A percentile compares a stretch with the other conserved stretches of the same genome.
Conservation (phyloP, 2,113 vertebrate genomes). For the Campylorhamphus procurvoides region DNA sequence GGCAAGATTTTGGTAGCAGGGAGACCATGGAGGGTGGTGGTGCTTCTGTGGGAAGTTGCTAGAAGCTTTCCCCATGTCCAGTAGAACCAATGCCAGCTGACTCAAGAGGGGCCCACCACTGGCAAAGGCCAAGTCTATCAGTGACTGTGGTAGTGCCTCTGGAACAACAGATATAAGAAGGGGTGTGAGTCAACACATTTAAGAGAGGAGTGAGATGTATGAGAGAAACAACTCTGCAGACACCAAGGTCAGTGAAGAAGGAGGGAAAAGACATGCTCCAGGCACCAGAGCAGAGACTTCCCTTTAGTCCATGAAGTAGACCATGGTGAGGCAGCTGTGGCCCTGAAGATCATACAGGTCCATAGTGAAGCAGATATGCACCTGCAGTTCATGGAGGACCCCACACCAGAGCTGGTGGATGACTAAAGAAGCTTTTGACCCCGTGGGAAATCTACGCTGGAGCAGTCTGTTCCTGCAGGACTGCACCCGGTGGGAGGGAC, state of each 20-base stretch:
- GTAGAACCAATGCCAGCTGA: neutral
- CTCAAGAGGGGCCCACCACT: neutral
- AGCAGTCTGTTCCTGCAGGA: too few relatives aligned
- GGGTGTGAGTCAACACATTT: neutral
- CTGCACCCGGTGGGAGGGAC: neutral
- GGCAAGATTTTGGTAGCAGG: neutral
- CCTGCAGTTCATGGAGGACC: accelerated
- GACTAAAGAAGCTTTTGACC: neutral
- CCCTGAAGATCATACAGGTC: accelerated
- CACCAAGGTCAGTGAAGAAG: neutral
- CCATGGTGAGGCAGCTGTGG: neutral
- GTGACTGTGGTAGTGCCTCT: neutral
- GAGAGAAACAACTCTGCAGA: neutral
- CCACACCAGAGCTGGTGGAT: accelerated
- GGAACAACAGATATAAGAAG: neutral
- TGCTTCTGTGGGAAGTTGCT: neutral
- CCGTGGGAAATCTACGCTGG: neutral
- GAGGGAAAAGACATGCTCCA: neutral
- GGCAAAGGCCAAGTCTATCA: accelerated
- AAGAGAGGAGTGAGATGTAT: neutral
- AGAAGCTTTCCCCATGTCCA: neutral
- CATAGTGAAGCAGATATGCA: neutral
- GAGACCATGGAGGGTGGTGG: accelerated
- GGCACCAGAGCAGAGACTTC: neutral
- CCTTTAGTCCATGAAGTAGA: neutral